Evolutionary conservation across 2,888 invertebrate genomes (phyloP).

Genomic region (Philaethria dido): DNA sequence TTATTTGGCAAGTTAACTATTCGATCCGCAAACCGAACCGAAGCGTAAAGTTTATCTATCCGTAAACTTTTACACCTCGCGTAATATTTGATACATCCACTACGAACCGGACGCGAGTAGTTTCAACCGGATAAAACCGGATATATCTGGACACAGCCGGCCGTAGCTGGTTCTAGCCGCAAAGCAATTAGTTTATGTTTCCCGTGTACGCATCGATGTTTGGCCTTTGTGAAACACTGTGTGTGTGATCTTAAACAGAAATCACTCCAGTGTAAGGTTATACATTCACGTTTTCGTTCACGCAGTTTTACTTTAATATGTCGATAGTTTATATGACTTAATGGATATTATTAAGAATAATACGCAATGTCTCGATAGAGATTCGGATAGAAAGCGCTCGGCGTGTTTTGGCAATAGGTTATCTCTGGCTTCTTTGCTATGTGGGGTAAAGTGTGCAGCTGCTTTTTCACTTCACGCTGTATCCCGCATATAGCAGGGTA

Average conservation of each 20-base stretch:
- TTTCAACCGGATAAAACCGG: conserved; percentile 48
- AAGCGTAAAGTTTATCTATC: conserved; percentile 32
- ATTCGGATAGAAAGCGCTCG: too few species aligned
- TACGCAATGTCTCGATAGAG: too few species aligned
- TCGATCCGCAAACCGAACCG: conserved; percentile 27
- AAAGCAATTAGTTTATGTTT: conserved; percentile 37
- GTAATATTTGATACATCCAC: conserved; percentile 32
- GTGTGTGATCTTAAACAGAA: conserved; percentile 25
- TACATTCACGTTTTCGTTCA: neutral
- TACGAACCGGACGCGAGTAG: conserved; percentile 43
- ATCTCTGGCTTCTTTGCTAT: too few species aligned
- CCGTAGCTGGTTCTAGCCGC: conserved; percentile 28
- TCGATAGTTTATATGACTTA: neutral
- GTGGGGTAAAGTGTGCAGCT: too few species aligned
- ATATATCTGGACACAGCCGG: conserved; percentile 40
- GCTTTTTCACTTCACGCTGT: too few species aligned
- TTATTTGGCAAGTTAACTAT: conserved; percentile 28
- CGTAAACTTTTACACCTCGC: conserved; percentile 33
- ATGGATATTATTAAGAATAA: too few species aligned
- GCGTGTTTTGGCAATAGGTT: too few species aligned
- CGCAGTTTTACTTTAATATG: neutral
- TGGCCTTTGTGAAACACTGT: conserved; percentile 22
- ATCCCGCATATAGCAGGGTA: too few species aligned
- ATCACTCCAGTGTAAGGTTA: conserved; percentile 8
- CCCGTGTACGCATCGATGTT: conserved; percentile 19